Evolutionary conservation across 2,113 vertebrate genomes (phyloP).

Genomic region (Oenanthe oenanthe): DNA sequence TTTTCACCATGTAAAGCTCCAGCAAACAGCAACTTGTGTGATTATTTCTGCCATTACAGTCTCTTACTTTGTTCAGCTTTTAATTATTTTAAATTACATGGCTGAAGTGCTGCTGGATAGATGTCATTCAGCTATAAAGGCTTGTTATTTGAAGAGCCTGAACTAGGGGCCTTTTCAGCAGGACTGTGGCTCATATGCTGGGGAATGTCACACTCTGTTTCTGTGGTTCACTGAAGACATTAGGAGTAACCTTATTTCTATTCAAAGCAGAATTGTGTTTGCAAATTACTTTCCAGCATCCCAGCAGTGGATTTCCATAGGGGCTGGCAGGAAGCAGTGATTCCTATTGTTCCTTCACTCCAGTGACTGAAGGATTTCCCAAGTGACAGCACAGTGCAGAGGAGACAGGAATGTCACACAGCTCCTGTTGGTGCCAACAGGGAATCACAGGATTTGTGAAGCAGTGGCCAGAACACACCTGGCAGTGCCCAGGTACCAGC

Average conservation of each 20-base stretch:
- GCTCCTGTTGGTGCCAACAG: not conserved
- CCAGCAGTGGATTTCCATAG: not conserved
- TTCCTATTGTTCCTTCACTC: not conserved
- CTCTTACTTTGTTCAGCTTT: constrained; percentile 60
- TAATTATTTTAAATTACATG: constrained; percentile 67
- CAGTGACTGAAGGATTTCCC: not conserved
- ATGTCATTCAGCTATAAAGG: constrained; percentile 17
- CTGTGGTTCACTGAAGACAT: not conserved
- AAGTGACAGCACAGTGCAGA: fast-evolving
- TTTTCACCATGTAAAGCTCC: not conserved
- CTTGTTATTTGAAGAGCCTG: constrained; percentile 19
- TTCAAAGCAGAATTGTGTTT: not conserved
- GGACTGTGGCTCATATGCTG: not conserved
- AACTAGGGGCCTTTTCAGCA: constrained; percentile 27
- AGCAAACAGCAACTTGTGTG: constrained; percentile 21
- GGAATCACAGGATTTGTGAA: not conserved
- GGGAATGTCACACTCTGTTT: not conserved
- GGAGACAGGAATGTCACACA: no score
- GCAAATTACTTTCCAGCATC: not conserved
- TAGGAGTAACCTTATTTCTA: not conserved
- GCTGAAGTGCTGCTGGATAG: constrained; percentile 44
- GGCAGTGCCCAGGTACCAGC: not conserved
- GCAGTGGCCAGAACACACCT: not conserved
- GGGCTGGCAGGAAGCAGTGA: not conserved
- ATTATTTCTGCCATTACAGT: constrained; percentile 42